Evolutionary conservation across 2,888 invertebrate species (phyloP), one percentile per base, ranked within the genome.

Genomic region (Cremastinae sp.): DNA sequence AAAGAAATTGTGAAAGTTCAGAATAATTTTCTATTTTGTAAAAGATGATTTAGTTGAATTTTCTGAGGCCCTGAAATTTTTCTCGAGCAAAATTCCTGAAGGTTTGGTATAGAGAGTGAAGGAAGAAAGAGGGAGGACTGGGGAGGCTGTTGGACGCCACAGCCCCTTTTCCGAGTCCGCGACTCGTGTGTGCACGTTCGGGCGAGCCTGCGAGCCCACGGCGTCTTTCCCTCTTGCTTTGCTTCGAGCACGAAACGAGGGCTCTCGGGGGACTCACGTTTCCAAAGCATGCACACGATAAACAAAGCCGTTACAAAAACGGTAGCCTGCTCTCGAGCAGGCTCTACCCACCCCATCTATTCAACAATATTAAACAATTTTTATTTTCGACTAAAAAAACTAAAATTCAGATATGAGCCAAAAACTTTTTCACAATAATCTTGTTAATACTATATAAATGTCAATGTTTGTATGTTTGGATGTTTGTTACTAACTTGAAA

Each of bases 221-320:
- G 20, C 58, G 41, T 38, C 41, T 41, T n/a, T 20, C 41, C 10
- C 10, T 20, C 7, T 28, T 20, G 8, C 8, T 58, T 20, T 20
- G n/a, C n/a, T 20, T 20, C 14, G 20, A 18, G 12, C 18, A 14
- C 0, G 12, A 45, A 45, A 45, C 45, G 45, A 45, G 45, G 45
- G 12, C 4, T 45, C 45, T 1, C 45, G 12, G 1, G 14, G 8
- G 16, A 18, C n/a, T n/a, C 10, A 28, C 36, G 16, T 34, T 36
- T 20, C 22, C 10, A n/a, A 41, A 34, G 61, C 53, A 45, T 20
- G 62, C 36, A 47, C 43, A 54, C 16, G 54, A 53, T 62, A 62
- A 71, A 71, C 70, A 71, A 45, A 61, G 53, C 61, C 62, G 62
- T 53, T 45, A 43, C 20, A 45, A 61, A 49, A 54, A 28, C 10